Base-by-base conservation (phyloP, 2,888 invertebrate species). In the Podotricha telesiphe region DNA sequence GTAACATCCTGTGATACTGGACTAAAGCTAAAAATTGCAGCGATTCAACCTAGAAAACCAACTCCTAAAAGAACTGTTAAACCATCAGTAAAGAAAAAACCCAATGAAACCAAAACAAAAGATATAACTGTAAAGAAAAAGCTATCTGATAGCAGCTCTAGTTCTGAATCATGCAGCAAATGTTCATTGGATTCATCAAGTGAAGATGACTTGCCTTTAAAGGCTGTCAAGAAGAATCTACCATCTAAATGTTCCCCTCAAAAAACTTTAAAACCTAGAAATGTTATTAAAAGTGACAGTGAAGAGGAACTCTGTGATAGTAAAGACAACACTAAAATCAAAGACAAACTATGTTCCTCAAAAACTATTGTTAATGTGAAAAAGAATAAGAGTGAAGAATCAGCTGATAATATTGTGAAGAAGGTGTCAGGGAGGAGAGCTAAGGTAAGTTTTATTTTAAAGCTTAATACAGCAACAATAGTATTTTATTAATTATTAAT, bases 1-100 rank as follows among this genome's bases (percentile, higher is more conserved):
- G 94, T 95, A 40, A 95, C 94, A 51, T 94, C 94, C 70, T 93
- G 94, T 82, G 94, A 94, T 53, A 94, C 94, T 53, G 94, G 94
- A 20, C 81, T 95, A 65, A 94, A 94, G 72, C 87, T 95, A 62
- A 95, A 94, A 77, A 94, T 95, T 68, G 94, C 94, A 73, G 94
- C 94, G 51, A 94, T 95, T 72, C 94, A 93, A 58, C 93, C 93
- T n/a, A 79, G 86, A 58, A 94, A 83, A 81, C 82, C 76, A 73
- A 83, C 83, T 78, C 85, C 84, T 50, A 93, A 85, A 76, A 89
- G 85, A 74, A 83, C 86, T 63, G 77, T 83, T 45, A 87, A 88
- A 77, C 84, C 90, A 70, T 77, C 83, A 58, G 86, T 84, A 2
- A 90, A 89, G 78, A 89, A 87, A 81, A 91, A 89, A 85, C 71